Base-by-base conservation (phyloP, 2,797 vertebrate species). In the Chiloscyllium punctatum region DNA sequence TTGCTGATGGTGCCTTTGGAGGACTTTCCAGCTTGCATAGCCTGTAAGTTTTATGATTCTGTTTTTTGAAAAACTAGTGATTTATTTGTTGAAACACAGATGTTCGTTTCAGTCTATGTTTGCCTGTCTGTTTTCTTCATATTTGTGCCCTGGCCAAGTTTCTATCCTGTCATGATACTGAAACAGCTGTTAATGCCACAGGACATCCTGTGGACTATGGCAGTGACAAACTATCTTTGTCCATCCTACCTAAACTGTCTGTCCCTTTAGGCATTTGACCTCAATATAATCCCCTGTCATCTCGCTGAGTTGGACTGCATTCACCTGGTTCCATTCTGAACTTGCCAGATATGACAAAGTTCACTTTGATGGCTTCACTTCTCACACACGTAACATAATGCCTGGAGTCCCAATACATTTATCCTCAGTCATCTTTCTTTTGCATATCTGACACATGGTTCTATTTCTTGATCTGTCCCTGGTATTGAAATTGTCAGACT, bases 1-100 rank as follows among this genome's bases (percentile, higher is more conserved):
- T 99, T 69, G 98, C 98, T 0, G 99, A 99, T 96, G 98, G 99
- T 96, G 99, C 99, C 95, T 99, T 99, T 96, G 98, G 98, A 69
- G 99, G 99, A 91, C 98, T 99, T 96, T 97, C 98, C 96, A 98
- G 97, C 97, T 98, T 99, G 95, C 98, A 98, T 97, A 98, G 97
- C 96, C 97, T 99, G 99, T 99, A 97, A 98, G 99, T 98, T 96
- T 62, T 94, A 96, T 82, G 37, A 15, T 16, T n/a, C 27, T 57
- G 8, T 94, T 68, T 74, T 69, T 74, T 74, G 13, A 18, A 25
- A 30, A 74, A 95, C 5, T 53, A 11, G 18, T n/a, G n/a, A 18
- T 86, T 33, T 84, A 68, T 71, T n/a, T 62, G 53, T 68, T 48
- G 74, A 53, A 72, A 72, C 8, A 71, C 18, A 3, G 21, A 30